Evolutionary conservation across 2,113 vertebrate species (phyloP).

Genomic region (Blennius ocellaris): DNA sequence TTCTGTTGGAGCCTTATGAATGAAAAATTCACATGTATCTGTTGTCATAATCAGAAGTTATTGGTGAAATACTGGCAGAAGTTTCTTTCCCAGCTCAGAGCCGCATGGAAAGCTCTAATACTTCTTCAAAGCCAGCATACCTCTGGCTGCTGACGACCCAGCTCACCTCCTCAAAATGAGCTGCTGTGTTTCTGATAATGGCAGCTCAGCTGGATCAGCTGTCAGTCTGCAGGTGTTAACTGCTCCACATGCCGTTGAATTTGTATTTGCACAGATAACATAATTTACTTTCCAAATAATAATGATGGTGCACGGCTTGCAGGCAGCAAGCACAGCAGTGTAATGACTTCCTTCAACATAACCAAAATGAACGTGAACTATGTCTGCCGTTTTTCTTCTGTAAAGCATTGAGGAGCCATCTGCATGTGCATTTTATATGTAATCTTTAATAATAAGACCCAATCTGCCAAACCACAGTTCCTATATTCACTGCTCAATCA

Average conservation of each 20-base stretch:
- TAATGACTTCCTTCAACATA: conserved; percentile 5
- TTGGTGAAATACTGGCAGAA: neutral
- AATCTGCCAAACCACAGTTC: neutral
- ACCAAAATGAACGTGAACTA: conserved; percentile 6
- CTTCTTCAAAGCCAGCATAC: conserved; percentile 15
- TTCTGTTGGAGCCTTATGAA: neutral
- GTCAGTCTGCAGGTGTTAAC: conserved; percentile 4
- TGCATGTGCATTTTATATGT: neutral
- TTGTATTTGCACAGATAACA: conserved; percentile 10
- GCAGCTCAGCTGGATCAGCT: conserved; percentile 28
- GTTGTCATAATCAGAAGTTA: neutral
- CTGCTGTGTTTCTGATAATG: conserved; percentile 22
- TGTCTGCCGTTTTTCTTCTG: neutral
- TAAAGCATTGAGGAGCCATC: neutral
- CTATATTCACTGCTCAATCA: neutral
- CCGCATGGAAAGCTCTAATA: neutral
- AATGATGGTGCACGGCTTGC: conserved; percentile 2
- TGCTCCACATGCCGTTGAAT: conserved; percentile 11
- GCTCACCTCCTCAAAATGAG: conserved; percentile 8
- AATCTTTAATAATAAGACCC: neutral
- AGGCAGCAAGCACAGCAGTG: conserved; percentile 2
- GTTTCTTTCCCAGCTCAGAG: conserved; percentile 7
- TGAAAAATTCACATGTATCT: neutral
- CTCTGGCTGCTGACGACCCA: conserved; percentile 5
- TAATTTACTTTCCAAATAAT: conserved; percentile 24